Evolutionary conservation across 92 coral and sea anemone genomes (phyloP).

Genomic region (Epizoanthus illoricatus): DNA sequence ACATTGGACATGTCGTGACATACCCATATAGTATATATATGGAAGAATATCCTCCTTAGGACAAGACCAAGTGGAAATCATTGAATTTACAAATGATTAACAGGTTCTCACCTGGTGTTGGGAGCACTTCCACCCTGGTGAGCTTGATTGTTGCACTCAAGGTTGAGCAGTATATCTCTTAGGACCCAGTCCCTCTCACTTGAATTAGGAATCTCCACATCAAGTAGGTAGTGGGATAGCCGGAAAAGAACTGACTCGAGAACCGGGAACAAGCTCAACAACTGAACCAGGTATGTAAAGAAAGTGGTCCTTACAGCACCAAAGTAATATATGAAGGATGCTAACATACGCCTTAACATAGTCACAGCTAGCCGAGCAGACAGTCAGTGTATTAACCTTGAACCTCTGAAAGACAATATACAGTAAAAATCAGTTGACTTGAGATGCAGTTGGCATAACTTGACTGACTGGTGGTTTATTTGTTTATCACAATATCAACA

Average conservation of each 20-base stretch:
- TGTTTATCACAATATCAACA: too few relatives aligned
- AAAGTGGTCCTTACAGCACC: not conserved
- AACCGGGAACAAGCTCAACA: not conserved
- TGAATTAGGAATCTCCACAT: not conserved
- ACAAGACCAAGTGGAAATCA: not conserved
- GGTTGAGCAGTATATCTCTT: not conserved
- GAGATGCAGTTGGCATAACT: too few relatives aligned
- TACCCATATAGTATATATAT: too few relatives aligned
- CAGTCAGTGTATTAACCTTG: not conserved
- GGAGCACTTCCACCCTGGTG: not conserved
- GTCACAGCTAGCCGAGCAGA: not conserved
- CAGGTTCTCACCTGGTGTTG: not conserved
- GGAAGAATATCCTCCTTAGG: not conserved
- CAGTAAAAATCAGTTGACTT: too few relatives aligned
- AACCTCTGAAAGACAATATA: constrained; percentile 3
- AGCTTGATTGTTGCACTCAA: not conserved
- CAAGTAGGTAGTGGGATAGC: not conserved
- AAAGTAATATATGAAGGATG: not conserved
- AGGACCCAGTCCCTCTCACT: not conserved
- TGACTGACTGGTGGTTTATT: too few relatives aligned
- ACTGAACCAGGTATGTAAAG: not conserved
- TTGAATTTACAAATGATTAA: not conserved
- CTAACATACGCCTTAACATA: not conserved
- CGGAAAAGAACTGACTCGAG: not conserved
- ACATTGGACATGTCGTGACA: too few relatives aligned